Percentiles rank a stretch among this genome's conserved stretches.
phyloP scores from a whole-genome alignment of 2,113 vertebrate genomes.

The Callaeas wilsoni region DNA sequence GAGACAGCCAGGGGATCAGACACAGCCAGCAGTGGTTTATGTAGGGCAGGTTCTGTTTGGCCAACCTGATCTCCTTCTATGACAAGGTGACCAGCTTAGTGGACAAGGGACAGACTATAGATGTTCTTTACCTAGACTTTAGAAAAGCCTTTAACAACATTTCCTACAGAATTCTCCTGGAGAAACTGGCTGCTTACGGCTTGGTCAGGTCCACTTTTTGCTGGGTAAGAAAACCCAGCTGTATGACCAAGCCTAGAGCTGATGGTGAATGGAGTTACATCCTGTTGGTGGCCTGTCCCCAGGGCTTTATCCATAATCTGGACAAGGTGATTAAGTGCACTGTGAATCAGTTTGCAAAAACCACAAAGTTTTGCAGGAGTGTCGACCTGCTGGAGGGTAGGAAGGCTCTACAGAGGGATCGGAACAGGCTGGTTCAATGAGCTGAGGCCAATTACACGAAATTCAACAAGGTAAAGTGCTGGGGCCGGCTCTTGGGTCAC shows the following conservation, averaged over 20 bases:
- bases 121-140: not conserved
- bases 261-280: not conserved
- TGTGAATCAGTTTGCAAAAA: not conserved
- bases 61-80: too few relatives aligned
- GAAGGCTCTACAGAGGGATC: not conserved
- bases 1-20: not conserved
- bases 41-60: not conserved
- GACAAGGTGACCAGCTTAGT: not conserved
- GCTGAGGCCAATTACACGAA: not conserved
- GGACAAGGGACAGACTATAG: not conserved
- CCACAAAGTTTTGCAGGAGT: not conserved
- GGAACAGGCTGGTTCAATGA: not conserved
- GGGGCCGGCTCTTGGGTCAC: not conserved
- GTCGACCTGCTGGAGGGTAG: not conserved
- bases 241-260: not conserved
- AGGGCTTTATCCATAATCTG: not conserved
- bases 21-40: not conserved
- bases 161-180: not conserved
- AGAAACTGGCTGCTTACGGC: not conserved
- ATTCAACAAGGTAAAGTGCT: not conserved
- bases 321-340: not conserved
- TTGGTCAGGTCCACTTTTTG: not conserved
- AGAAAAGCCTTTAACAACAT: not conserved
- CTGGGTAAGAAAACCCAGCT: not conserved
- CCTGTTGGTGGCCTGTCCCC: too few relatives aligned